Evolutionary conservation across 2,113 vertebrate species (phyloP), one percentile per base, ranked within the genome.

Genomic region (Phaetusa simplex): DNA sequence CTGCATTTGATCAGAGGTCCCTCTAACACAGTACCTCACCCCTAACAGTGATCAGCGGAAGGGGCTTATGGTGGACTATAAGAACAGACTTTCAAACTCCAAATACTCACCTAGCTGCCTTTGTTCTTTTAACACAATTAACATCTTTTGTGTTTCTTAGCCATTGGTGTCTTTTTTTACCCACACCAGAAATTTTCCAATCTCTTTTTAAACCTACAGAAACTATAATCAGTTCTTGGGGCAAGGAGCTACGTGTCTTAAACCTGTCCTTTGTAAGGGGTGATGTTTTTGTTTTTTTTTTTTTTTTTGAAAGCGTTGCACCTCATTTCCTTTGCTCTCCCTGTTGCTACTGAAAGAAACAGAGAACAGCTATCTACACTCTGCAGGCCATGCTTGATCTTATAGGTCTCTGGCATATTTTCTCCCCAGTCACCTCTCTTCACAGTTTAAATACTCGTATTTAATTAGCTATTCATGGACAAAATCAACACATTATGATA

Each of bases 261-360:
- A 74, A 47, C n/a, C 9, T 32, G 50, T 9, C 3, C 4, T 36
- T 52, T 56, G 14, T 43, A 32, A 77, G 26, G 15, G 42, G 6
- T 1, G 19, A 42, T 38, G 13, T 8, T 16, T 58, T 49, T 30
- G 23, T 38, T n/a, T 12, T n/a, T 40, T 21, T 10, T 36, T 61
- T 4, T 67, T 70, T 2, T 42, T 22, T 16, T 59, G 52, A 38
- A 80, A 81, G 4, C 0, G 0, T n/a, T 50, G 14, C 10, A 69
- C 12, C 3, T 42, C 12, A 59, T 83, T 94, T 94, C 16, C 9
- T 72, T 69, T 65, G 9, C n/a, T 69, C 2, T 83, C 0, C 0
- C 14, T 74, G 7, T 50, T 69, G 17, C 64, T 74, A 64, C 38
- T 56, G 52, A 80, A 86, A 38, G 36, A 73, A 42, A 61, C 8